Evolutionary conservation across 2,888 invertebrate genomes (phyloP).

Genomic region (Leptopilina drosophilae): DNA sequence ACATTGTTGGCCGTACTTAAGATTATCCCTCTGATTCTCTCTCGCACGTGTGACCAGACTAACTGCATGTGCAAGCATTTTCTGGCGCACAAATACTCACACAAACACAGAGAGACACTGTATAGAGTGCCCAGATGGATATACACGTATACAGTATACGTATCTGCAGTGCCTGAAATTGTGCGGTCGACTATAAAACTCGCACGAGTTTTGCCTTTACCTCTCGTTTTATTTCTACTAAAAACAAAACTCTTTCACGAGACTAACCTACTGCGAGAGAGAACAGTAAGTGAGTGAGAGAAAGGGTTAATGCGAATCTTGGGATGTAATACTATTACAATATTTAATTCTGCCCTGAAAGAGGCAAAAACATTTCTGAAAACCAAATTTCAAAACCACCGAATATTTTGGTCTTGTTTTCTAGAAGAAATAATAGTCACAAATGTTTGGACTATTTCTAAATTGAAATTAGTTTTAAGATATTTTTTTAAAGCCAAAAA

Average conservation of each 20-base stretch:
- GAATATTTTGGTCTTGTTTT: too few relatives aligned
- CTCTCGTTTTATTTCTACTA: constrained; percentile 53
- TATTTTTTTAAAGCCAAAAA: too few relatives aligned
- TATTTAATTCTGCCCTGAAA: neutral
- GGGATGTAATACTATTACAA: constrained; percentile 1
- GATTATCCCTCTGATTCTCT: constrained; percentile 33
- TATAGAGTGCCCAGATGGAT: too few relatives aligned
- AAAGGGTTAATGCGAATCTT: neutral
- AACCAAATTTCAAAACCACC: too few relatives aligned
- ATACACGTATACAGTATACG: too few relatives aligned
- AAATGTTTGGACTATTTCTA: too few relatives aligned
- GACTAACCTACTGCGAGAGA: neutral
- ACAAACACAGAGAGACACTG: too few relatives aligned
- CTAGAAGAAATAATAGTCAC: too few relatives aligned
- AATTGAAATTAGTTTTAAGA: too few relatives aligned
- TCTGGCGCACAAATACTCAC: neutral
- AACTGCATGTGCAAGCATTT: constrained; percentile 31
- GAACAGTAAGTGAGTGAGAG: neutral
- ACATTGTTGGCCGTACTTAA: constrained; percentile 33
- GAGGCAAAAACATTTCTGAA: too few relatives aligned
- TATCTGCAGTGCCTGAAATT: constrained; percentile 28
- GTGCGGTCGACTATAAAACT: constrained; percentile 24
- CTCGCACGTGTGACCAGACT: constrained; percentile 28
- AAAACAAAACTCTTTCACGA: constrained; percentile 40
- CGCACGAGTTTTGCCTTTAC: constrained; percentile 24